Percentiles rank a stretch among this genome's conserved stretches.
Evolutionary conservation across 2,888 invertebrate species (phyloP).

Genomic region (Belgica antarctica): DNA sequence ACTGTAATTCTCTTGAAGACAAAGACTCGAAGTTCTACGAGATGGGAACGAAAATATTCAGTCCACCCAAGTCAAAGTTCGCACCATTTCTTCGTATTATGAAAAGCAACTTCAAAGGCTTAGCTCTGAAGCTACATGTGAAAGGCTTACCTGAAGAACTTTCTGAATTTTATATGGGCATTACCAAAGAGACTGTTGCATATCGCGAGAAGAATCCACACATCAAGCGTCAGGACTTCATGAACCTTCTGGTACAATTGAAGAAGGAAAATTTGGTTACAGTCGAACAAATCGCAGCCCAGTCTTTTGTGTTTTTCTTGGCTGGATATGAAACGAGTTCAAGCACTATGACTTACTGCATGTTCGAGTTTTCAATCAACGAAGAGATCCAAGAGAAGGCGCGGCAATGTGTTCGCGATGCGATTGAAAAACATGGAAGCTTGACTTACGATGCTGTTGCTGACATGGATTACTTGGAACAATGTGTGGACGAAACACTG

Average conservation of each 20-base stretch:
- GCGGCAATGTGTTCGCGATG: constrained; percentile 49
- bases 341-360: constrained; percentile 50
- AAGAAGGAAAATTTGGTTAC: constrained; percentile 49
- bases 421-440: constrained; percentile 47
- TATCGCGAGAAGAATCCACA: constrained; percentile 47
- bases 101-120: constrained; percentile 13
- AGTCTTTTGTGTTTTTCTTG: constrained; percentile 55
- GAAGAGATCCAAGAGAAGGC: constrained; percentile 51
- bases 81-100: not conserved
- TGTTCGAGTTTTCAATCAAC: constrained; percentile 52
- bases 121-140: not conserved
- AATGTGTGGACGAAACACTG: constrained; percentile 53
- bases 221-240: constrained; percentile 49
- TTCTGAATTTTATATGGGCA: constrained; percentile 46
- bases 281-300: constrained; percentile 48
- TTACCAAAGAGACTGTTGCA: constrained; percentile 46
- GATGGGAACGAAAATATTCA: constrained; percentile 45
- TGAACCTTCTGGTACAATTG: constrained; percentile 50
- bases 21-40: constrained; percentile 45
- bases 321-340: constrained; percentile 56
- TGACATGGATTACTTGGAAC: constrained; percentile 52
- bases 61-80: no score
- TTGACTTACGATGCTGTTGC: constrained; percentile 51
- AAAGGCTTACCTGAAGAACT: constrained; percentile 20
- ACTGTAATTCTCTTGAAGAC: constrained; percentile 44